Evolutionary conservation across 2,113 vertebrate species (phyloP), one percentile per base, ranked within the genome.

Genomic region (Odocoileus hemionus): DNA sequence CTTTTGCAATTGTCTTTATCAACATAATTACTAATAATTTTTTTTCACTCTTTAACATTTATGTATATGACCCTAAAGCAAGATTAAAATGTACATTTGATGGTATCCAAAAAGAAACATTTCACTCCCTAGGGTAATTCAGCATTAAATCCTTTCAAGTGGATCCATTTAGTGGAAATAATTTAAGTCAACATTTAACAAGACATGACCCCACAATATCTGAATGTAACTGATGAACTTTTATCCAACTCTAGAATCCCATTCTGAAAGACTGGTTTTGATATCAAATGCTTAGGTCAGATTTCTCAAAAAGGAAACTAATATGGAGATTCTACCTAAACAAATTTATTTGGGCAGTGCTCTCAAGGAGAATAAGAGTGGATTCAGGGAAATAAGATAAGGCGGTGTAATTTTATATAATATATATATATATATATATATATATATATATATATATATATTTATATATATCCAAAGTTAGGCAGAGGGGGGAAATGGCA

Each of bases 201-300:
- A 61, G 7, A 10, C 2, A n/a, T 39, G 19, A 91, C 15, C 25
- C 23, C 23, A 67, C 6, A 84, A 5, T 6, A 82, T 64, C 54
- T 76, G 30, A 39, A 89, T 55, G 86, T 9, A 36, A 70, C 50
- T 94, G 79, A 54, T 43, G 92, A n/a, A 79, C 47, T 95, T 91
- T 33, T 87, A 87, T 79, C 10, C 57, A 54, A n/a, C 17, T 60
- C 64, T 87, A 25, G n/a, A 87, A 79, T 94, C 8, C 26, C 2
- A 26, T 89, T 39, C 17, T 67, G 7, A 57, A 43, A 74, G 30
- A 30, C 8, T 94, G 3, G n/a, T 82, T 25, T 60, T 91, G 43
- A 28, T 70, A 25, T 16, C 47, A 57, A 67, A 7, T 52, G 15
- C 28, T 86, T 58, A 58, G 33, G n/a, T 82, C 11, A 14, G 45